Percentiles rank a stretch among this genome's conserved stretches.
phyloP scores from a whole-genome alignment of 2,797 vertebrate species.

The Sebastes iracundus region DNA sequence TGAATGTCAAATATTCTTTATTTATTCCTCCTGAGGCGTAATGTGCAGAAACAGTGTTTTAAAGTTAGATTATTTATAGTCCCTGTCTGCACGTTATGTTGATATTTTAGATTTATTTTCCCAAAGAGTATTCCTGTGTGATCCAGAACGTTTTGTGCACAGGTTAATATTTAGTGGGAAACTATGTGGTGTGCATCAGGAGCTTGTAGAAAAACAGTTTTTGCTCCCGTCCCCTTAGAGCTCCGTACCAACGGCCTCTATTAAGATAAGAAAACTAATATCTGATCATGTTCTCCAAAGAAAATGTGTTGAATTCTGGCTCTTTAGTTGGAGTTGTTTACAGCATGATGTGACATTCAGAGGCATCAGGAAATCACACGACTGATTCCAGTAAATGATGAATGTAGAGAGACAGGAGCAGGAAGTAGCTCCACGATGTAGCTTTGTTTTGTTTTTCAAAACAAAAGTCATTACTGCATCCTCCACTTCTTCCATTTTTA shows the following conservation, averaged over 20 bases:
- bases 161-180: neutral
- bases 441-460: neutral
- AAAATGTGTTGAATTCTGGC: neutral
- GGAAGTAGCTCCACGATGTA: constrained; percentile 29
- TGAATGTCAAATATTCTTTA: neutral
- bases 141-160: neutral
- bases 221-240: neutral
- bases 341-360: neutral
- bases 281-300: neutral
- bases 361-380: neutral
- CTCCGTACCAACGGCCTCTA: neutral
- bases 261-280: neutral
- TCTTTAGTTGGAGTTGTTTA: neutral
- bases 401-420: neutral
- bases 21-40: neutral
- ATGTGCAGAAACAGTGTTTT: neutral
- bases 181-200: too few relatives aligned
- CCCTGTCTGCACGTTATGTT: neutral
- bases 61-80: neutral
- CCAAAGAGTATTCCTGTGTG: neutral
- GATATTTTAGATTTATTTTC: neutral
- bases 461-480: neutral
- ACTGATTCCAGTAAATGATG: neutral
- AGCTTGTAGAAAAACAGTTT: neutral
- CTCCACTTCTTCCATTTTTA: neutral